Evolutionary conservation across 2,797 vertebrate genomes (phyloP).

Genomic region (Pempheris klunzingeri): DNA sequence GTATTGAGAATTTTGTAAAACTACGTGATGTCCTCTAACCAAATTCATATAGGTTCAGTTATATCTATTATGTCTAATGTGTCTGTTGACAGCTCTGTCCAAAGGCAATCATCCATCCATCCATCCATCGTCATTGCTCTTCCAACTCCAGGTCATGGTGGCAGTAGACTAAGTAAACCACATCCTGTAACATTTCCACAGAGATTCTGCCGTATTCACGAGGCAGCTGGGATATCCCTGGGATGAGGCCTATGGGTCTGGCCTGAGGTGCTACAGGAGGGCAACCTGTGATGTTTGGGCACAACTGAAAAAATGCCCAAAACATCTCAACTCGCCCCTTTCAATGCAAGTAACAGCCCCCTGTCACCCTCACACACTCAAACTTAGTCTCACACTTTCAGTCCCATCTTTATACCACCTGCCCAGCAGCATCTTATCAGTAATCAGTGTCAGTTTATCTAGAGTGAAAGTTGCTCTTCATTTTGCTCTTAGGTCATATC

Average conservation of each 20-base stretch:
- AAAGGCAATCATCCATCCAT: slow-evolving; percentile 1
- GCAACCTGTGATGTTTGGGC: neutral
- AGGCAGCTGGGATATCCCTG: slow-evolving; percentile 31
- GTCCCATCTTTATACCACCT: no score
- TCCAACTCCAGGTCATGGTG: neutral
- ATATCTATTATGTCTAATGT: slow-evolving; percentile 5
- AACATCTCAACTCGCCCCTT: neutral
- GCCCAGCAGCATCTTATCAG: neutral
- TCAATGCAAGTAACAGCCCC: neutral
- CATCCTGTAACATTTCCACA: slow-evolving; percentile 3
- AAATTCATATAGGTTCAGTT: neutral
- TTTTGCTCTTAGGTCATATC: neutral
- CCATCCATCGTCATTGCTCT: neutral
- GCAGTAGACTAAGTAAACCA: neutral
- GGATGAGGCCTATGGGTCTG: slow-evolving; percentile 7
- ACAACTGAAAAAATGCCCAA: neutral
- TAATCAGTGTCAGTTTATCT: neutral
- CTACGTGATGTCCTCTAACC: neutral
- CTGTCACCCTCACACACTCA: no score
- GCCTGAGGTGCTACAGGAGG: slow-evolving; percentile 2
- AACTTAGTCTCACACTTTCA: no score
- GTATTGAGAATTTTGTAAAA: neutral
- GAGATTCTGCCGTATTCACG: neutral
- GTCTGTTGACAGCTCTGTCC: slow-evolving; percentile 1
- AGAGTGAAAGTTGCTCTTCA: neutral